A percentile compares a stretch with the other conserved stretches of the same genome.
phyloP scores from a whole-genome alignment of 2,113 vertebrate species.

The Potamarius usumacintae region DNA sequence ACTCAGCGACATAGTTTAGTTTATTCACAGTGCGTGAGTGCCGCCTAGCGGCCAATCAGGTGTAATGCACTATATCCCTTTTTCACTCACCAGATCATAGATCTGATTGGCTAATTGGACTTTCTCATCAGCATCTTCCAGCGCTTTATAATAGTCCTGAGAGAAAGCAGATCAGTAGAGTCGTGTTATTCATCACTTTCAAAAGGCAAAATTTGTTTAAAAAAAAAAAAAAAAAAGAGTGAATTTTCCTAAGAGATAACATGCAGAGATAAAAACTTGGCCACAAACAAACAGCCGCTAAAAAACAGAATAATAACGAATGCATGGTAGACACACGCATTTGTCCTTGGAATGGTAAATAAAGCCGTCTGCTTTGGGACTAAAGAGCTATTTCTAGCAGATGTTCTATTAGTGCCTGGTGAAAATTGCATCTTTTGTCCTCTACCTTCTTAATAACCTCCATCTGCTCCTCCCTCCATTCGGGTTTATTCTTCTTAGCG shows the following conservation, averaged over 20 bases:
- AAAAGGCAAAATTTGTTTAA: no score
- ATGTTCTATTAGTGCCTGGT: background rate
- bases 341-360: background rate
- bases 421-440: slow-evolving; percentile 31
- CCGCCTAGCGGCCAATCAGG: slow-evolving; percentile 56
- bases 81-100: slow-evolving; percentile 93
- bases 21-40: slow-evolving; percentile 28
- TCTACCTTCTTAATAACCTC: slow-evolving; percentile 96
- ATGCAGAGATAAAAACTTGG: background rate
- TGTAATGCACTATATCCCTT: background rate
- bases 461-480: slow-evolving; percentile 99
- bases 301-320: background rate
- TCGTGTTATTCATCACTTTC: background rate
- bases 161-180: background rate
- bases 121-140: slow-evolving; percentile 98
- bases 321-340: no score
- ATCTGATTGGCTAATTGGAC: slow-evolving; percentile 99
- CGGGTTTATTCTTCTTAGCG: slow-evolving; percentile 98
- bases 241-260: background rate
- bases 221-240: background rate
- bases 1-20: background rate
- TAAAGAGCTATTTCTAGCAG: slow-evolving; percentile 17
- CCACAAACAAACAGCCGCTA: background rate
- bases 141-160: slow-evolving; percentile 97
- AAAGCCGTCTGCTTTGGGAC: background rate